Base-by-base conservation (phyloP, 2,888 invertebrate genomes). In the Caenorhabditis sp. region DNA sequence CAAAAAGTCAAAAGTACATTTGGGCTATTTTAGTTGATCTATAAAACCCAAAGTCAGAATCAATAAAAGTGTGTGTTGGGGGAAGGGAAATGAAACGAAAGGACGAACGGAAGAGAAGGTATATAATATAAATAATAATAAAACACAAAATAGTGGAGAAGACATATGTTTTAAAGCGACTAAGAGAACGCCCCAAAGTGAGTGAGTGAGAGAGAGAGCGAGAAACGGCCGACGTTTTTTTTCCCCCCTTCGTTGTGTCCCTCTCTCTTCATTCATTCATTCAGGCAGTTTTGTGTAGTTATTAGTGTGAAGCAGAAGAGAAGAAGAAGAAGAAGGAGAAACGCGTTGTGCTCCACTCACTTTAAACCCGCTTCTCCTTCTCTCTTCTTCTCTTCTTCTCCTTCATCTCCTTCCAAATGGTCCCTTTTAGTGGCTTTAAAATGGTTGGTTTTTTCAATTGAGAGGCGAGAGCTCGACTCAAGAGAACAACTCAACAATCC, bases 81-180 rank as follows among this genome's bases (percentile, higher is more conserved):
- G 60, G 59, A 43, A 63, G 65, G 61, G 43, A 38, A 23, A 58
- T 27, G 26, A 23, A 36, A 38, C 5, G 50, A 65, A 25, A 59
- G 49, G 38, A 38, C 10, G 23, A 31, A 59, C 43, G 21, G 38
- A 25, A 59, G 38, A n/a, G 43, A 43, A 43, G 43, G 43, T 43
- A 43, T 43, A 43, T 43, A 43, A 43, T n/a, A n/a, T n/a, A n/a
- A n/a, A n/a, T 21, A 10, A 59, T 25, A 25, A 31, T 36, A 38
- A 59, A 38, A 23, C 25, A 43, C 60, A 59, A 21, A n/a, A 59
- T n/a, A 27, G 36, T 36, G 60, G 38, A 27, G 23, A 38, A 59
- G 36, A 59, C n/a, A 49, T 43, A 43, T 43, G 38, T 27, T 25
- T 26, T 21, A 59, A 38, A 36, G 49, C 25, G 23, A 59, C 23